Conservation (phyloP, 1,140 invertebrate species). For the Diorhabda elongata region DNA sequence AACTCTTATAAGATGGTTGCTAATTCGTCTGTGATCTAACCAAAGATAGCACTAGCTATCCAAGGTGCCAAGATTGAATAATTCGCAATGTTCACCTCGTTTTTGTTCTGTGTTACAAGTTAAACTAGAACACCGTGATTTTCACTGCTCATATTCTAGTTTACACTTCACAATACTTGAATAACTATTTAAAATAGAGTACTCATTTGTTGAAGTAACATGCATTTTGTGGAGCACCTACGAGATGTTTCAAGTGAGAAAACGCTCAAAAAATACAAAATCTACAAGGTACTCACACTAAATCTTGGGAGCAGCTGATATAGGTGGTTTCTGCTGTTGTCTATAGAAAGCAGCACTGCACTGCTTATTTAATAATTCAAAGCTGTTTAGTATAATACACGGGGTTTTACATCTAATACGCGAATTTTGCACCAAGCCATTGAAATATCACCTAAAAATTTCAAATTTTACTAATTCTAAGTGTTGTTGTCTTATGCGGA, state of each 20-base stretch:
- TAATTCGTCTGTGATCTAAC: too few species aligned
- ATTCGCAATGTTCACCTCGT: too few species aligned
- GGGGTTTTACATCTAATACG: background rate
- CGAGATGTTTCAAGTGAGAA: slow-evolving; percentile 4
- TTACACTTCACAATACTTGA: slow-evolving; percentile 11
- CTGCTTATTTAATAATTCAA: background rate
- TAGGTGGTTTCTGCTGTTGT: slow-evolving; percentile 6
- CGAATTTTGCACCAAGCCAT: too few species aligned
- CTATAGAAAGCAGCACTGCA: slow-evolving; percentile 4
- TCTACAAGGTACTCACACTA: slow-evolving; percentile 8
- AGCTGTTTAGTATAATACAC: slow-evolving; percentile 4
- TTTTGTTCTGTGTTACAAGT: too few species aligned
- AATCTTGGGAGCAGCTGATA: slow-evolving; percentile 9
- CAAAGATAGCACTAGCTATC: too few species aligned
- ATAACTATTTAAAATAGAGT: slow-evolving; percentile 9
- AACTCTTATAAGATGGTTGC: too few species aligned
- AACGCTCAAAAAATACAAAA: background rate
- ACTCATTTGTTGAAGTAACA: slow-evolving; percentile 7
- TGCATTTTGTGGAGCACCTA: slow-evolving; percentile 9
- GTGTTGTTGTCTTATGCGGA: too few species aligned
- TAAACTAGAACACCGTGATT: background rate
- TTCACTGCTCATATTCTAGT: slow-evolving; percentile 6
- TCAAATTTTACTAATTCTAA: too few species aligned
- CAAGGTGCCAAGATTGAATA: too few species aligned
- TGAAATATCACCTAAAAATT: too few species aligned